Evolutionary conservation across 2,113 vertebrate species (phyloP), one percentile per base, ranked within the genome.

Genomic region (human): DNA sequence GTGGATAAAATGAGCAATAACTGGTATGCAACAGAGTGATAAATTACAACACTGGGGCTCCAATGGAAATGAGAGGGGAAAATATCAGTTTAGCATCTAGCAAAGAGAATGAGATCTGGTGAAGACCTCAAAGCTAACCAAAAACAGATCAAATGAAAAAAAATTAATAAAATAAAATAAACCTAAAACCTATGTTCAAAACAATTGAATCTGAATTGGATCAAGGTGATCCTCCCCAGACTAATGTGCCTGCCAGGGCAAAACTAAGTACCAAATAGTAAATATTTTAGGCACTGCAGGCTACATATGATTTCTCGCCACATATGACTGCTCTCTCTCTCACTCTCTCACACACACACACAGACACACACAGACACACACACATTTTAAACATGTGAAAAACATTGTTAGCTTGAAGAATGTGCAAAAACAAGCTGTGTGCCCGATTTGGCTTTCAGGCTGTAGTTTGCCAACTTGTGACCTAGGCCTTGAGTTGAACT

Each of bases 31-130:
- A 25, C 30, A 87, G 14, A 25, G 14, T 13, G 72, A 40, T 32
- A 45, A 48, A 17, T 5, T 5, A 32, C 7, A 55, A 12, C 4
- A 14, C 0, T 45, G 32, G 55, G 27, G 17, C 3, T 25, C 7
- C 25, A 66, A 3, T 1, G 35, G 8, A 32, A 12, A 8, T 0
- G n/a, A 45, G 23, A 9, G 45, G n/a, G 18, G 48, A 76, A 32
- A 48, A 10, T 35, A 22, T 11, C 32, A 76, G n/a, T 17, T 75
- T 10, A 27, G 45, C 22, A 30, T 40, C 23, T 35, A 40, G 20
- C 16, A 35, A 11, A 3, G n/a, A 89, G 50, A 78, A 50, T 4
- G 8, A 9, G 45, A 48, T n/a, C n/a, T 30, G 14, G 55, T 17
- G 9, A n/a, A 25, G 2, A 52, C 22, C 8, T 32, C 20, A 11